Base-by-base conservation (phyloP, 1,140 invertebrate genomes). In the Palaemon carinicauda region DNA sequence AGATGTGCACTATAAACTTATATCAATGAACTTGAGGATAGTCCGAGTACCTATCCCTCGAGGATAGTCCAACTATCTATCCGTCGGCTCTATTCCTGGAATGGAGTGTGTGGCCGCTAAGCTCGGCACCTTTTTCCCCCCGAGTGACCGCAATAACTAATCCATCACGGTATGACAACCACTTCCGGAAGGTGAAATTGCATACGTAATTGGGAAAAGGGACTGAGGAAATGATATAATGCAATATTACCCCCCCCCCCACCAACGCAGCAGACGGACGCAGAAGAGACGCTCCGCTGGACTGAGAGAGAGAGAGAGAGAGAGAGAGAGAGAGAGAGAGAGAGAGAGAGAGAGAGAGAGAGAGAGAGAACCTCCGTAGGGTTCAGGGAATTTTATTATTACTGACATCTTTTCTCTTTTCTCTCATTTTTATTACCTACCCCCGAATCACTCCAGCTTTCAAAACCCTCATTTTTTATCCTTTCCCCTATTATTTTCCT, bases 141-240 rank as follows among this genome's bases (percentile, higher is more conserved):
- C 53, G 75, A 17, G 77, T 60, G 77, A 54, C 41, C 77, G 60
- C 77, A 80, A 80, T 80, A 54, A 80, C 77, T 17, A 80, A 80
- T 80, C 77, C 54, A 27, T 60, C 77, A 78, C 77, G 24, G 21
- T 14, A 56, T 53, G 54, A 53, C 27, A 56, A 54, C 27, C 77
- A 29, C 77, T 80, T 80, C 77, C 77, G 51, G 77, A 29, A n/a
- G 31, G 60, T 80, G 77, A 12, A 41, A 80, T 80, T 80, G 73
- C 31, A 75, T 41, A 33, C 31, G 10, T 75, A 75, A 75, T 75
- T 41, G 51, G 29, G 21, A 27, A 75, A 27, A 75, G 31, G 51
- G 73, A 75, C 41, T n/a, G 73, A 75, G 31, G 51, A 27, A 75
- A 50, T 50, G 29, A 50, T 33, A 75, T 33, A 75, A 27, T 7